Conservation (phyloP, 2,888 invertebrate genomes). For the Atherix ibis region DNA sequence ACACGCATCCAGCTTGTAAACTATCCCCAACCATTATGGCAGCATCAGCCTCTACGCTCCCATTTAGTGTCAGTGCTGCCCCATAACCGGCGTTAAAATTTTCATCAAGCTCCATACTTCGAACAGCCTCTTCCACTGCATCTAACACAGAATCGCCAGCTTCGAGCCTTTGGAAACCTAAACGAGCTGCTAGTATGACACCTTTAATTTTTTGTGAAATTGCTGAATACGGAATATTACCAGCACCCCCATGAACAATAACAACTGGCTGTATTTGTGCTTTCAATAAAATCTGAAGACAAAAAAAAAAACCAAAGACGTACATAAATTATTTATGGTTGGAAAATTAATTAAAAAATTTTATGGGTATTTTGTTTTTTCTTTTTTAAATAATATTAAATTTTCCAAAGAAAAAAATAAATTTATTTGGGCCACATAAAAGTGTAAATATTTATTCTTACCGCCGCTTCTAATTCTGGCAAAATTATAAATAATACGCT, state of each 20-base stretch:
- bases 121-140: constrained; percentile 63
- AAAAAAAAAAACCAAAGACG: too few species aligned
- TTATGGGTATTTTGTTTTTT: too few species aligned
- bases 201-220: constrained; percentile 46
- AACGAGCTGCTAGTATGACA: constrained; percentile 42
- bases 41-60: constrained; percentile 74
- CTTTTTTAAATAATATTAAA: too few species aligned
- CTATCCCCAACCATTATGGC: constrained; percentile 61
- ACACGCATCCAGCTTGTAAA: constrained; percentile 55
- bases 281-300: not conserved
- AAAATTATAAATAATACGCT: too few species aligned
- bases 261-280: constrained; percentile 39
- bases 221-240: constrained; percentile 47
- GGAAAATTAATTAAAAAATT: too few species aligned
- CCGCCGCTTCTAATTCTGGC: too few species aligned
- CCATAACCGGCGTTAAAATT: constrained; percentile 73
- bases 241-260: constrained; percentile 69
- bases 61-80: constrained; percentile 57
- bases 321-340: too few species aligned
- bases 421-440: too few species aligned
- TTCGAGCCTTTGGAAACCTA: constrained; percentile 40
- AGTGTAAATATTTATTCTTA: too few species aligned
- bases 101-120: constrained; percentile 56
- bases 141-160: constrained; percentile 47
- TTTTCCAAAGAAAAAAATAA: too few species aligned